Evolutionary conservation across 2,888 invertebrate species (phyloP).

Genomic region (Keiferia lycopersicella): DNA sequence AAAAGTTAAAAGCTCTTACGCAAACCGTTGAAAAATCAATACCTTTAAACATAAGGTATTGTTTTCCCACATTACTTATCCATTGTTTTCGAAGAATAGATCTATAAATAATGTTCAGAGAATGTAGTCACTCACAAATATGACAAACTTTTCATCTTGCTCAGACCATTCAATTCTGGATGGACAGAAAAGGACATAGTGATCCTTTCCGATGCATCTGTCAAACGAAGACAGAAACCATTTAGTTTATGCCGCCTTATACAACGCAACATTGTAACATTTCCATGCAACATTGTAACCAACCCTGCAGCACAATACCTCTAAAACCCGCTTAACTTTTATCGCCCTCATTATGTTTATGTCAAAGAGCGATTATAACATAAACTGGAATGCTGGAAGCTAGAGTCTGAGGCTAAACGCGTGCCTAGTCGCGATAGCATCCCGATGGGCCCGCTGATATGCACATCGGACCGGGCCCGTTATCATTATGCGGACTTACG

Average conservation of each 20-base stretch:
- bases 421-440: slow-evolving; percentile 48
- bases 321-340: slow-evolving; percentile 45
- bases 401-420: slow-evolving; percentile 32
- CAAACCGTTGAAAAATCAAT: no score
- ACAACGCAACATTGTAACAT: slow-evolving; percentile 55
- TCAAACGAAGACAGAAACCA: slow-evolving; percentile 60
- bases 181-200: slow-evolving; percentile 46
- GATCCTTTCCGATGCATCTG: slow-evolving; percentile 55
- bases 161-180: slow-evolving; percentile 52
- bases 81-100: slow-evolving; percentile 10
- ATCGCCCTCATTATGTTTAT: slow-evolving; percentile 40
- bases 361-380: slow-evolving; percentile 41
- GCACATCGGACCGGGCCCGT: slow-evolving; percentile 41
- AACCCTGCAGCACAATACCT: slow-evolving; percentile 55
- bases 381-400: slow-evolving; percentile 47
- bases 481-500: slow-evolving; percentile 51
- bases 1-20: no score
- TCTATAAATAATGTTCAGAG: slow-evolving; percentile 9
- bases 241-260: slow-evolving; percentile 70
- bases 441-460: slow-evolving; percentile 46
- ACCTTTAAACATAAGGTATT: background rate
- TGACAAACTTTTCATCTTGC: slow-evolving; percentile 54
- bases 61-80: background rate
- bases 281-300: slow-evolving; percentile 26
- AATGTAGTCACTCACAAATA: slow-evolving; percentile 39